A percentile compares a stretch with the other conserved stretches of the same genome.
Evolutionary conservation across 1,140 invertebrate species (phyloP).

Genomic region (Dufourea novaeangliae): DNA sequence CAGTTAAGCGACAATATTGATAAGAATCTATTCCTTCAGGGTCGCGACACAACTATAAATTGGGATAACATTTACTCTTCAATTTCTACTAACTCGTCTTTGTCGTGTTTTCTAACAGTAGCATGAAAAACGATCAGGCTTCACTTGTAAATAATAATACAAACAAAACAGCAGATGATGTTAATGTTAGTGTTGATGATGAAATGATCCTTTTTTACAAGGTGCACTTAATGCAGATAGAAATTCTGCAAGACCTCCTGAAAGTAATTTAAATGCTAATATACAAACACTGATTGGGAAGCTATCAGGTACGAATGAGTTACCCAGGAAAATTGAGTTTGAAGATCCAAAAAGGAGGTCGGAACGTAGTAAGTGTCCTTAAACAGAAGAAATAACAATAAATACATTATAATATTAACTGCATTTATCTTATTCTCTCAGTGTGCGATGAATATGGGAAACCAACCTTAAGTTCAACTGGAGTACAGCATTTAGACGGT

Average conservation of each 20-base stretch:
- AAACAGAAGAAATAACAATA: background rate
- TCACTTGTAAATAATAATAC: background rate
- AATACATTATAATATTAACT: background rate
- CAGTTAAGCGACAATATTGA: background rate
- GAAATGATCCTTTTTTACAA: constrained; percentile 4
- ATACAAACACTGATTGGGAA: background rate
- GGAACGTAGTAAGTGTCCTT: constrained; percentile 53
- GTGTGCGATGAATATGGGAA: constrained; percentile 55
- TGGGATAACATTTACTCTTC: background rate
- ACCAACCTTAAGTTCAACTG: constrained; percentile 8
- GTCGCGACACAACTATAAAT: background rate
- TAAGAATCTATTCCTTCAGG: constrained; percentile 16
- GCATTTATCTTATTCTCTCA: constrained; percentile 19
- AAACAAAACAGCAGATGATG: background rate
- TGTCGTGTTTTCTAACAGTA: background rate
- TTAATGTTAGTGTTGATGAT: background rate
- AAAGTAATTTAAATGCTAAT: background rate
- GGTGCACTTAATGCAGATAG: background rate
- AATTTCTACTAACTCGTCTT: too few species aligned
- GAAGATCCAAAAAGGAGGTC: constrained; percentile 29
- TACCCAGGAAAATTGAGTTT: background rate
- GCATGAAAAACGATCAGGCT: background rate
- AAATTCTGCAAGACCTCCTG: background rate
- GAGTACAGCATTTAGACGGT: background rate
- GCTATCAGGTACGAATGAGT: background rate